Base-by-base conservation (phyloP, 2,797 vertebrate genomes). In the Manis pentadactyla region DNA sequence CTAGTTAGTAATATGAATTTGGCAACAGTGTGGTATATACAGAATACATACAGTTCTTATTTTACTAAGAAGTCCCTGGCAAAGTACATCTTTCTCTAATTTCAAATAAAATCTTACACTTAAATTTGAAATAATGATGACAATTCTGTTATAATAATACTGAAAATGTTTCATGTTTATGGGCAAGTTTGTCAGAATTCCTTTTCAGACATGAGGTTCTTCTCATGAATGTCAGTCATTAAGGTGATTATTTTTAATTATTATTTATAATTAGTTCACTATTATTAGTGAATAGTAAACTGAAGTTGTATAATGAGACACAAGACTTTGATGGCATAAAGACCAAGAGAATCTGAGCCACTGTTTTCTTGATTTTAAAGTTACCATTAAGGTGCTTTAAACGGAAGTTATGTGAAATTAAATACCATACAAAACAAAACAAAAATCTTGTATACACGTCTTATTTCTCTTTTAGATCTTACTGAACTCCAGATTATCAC, bases 401-500 rank as follows among this genome's bases (percentile, higher is more conserved):
- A 83, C 39, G 14, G 87, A 49, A 79, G 39, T 6, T 59, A 8
- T 59, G 27, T 69, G 57, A 92, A 90, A 94, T 81, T 90, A 96
- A 88, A 51, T 46, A 89, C 4, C 21, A 31, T 27, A 39, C 27
- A 46, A 85, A 93, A 87, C 23, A 87, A 90, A 94, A 89, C 18
- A 86, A 94, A 37, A 75, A 31, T n/a, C 19, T 37, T 71, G 78
- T 37, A 49, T 68, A 46, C 2, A 46, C 8, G 49, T 91, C 4
- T 83, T 51, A 87, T 37, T 97, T 96, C 91, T 88, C 51, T 66
- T 55, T 57, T 87, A 21, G 27, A 92, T 73, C n/a, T 82, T 66
- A 81, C 21, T 68, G 59, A 88, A 94, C 3, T 89, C n/a, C 42
- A 75, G 19, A 83, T 42, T 79, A 79, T 25, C n/a, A 87, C 37